These are phyloP conservation scores for Anthoptus insignis DNA, from an alignment of 2,888 invertebrate genomes.

Conservation along the genomic window DNA sequence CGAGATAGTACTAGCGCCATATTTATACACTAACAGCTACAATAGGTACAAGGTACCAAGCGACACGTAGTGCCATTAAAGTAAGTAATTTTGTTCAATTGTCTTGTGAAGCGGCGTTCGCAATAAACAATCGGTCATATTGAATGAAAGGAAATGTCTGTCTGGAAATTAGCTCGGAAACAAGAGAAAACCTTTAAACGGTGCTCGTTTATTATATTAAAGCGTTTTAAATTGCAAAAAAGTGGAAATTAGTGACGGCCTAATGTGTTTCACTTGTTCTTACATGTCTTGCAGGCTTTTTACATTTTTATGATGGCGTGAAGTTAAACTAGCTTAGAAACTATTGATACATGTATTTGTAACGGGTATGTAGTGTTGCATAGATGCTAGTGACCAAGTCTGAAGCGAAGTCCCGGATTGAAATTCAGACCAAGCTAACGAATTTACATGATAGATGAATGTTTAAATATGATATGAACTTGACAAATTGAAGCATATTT, in stretches of 20 bases:
- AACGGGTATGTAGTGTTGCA: too few species aligned
- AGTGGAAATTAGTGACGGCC: constrained; percentile 55
- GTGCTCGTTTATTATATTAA: constrained; percentile 78
- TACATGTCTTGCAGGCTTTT: constrained; percentile 53
- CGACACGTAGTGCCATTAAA: constrained; percentile 69
- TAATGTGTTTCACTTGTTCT: constrained; percentile 77
- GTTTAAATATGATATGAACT: too few species aligned
- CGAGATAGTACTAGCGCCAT: too few species aligned
- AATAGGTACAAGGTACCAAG: constrained; percentile 43
- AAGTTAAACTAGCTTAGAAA: not conserved
- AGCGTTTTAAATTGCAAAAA: constrained; percentile 73
- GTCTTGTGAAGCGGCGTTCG: constrained; percentile 77
- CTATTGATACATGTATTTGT: too few species aligned
- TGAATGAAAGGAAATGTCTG: constrained; percentile 86
- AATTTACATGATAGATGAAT: too few species aligned
- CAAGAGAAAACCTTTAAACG: constrained; percentile 85
- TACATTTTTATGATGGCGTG: constrained; percentile 55
- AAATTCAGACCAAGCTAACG: too few species aligned
- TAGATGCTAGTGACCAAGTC: too few species aligned
- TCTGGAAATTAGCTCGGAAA: constrained; percentile 82
- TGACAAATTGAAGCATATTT: too few species aligned
- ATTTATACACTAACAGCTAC: not conserved
- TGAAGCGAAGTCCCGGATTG: too few species aligned
- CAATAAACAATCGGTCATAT: constrained; percentile 85
- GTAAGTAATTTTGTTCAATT: constrained; percentile 79